A percentile compares a stretch with the other conserved stretches of the same genome.
Conservation (phyloP, 2,797 vertebrate genomes). For the Columba guinea region DNA sequence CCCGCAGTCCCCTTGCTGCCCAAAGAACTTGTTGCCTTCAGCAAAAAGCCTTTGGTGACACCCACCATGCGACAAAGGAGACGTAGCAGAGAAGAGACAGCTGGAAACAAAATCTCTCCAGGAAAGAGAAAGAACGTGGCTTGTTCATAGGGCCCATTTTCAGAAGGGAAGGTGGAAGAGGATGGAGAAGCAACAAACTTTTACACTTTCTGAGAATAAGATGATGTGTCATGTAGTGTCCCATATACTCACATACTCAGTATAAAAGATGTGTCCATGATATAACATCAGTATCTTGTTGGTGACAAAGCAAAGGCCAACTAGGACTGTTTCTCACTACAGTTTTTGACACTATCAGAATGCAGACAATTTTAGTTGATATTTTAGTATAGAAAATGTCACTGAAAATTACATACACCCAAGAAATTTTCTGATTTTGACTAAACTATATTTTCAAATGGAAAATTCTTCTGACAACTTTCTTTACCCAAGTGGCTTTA, state of each 20-base stretch:
- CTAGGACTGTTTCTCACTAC: not conserved
- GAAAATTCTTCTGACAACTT: conserved; percentile 24
- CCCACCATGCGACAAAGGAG: not conserved
- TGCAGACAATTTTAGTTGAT: conserved; percentile 2
- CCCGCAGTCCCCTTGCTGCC: not conserved
- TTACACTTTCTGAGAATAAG: not conserved
- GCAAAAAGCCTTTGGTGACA: not conserved
- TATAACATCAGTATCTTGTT: not conserved
- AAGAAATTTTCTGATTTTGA: conserved; percentile 34
- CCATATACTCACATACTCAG: not conserved
- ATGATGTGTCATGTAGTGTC: not conserved
- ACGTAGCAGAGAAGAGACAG: not conserved
- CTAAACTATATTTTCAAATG: conserved; percentile 6
- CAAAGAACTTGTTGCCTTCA: not conserved
- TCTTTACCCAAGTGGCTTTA: conserved; percentile 10
- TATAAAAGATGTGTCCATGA: not conserved
- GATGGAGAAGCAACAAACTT: not conserved
- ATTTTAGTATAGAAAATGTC: conserved; percentile 18
- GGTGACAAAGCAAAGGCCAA: not conserved
- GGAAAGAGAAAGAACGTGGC: not conserved
- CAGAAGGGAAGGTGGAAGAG: not conserved
- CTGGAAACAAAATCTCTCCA: not conserved
- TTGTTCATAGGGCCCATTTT: not conserved
- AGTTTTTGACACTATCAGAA: not conserved
- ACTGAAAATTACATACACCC: conserved; percentile 8